Evolutionary conservation across 2,797 vertebrate species (phyloP).

Genomic region (Allobates femoralis): DNA sequence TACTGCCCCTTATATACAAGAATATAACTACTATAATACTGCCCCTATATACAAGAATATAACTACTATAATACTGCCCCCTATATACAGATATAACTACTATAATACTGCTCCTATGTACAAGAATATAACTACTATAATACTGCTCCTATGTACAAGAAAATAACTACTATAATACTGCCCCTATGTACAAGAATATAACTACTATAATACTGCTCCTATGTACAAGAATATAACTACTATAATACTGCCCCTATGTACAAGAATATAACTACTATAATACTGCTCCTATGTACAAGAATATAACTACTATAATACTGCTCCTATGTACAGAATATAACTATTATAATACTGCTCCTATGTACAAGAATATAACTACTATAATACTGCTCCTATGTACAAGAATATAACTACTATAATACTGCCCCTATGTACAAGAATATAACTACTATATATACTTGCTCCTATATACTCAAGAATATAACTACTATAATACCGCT

Average conservation of each 20-base stretch:
- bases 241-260: slow-evolving; percentile 7
- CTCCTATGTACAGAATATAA: too few relatives aligned
- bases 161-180: slow-evolving; percentile 9
- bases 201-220: not conserved
- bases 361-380: slow-evolving; percentile 10
- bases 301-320: slow-evolving; percentile 10
- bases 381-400: slow-evolving; percentile 1
- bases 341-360: slow-evolving; percentile 2
- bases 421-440: too few relatives aligned
- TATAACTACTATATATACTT: too few relatives aligned
- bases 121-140: slow-evolving; percentile 10
- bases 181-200: slow-evolving; percentile 6
- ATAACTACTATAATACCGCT: slow-evolving; percentile 3
- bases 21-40: not conserved
- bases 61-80: not conserved
- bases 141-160: not conserved
- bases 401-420: slow-evolving; percentile 17
- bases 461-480: not conserved
- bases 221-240: not conserved
- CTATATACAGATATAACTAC: too few relatives aligned
- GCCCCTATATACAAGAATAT: slow-evolving; percentile 10
- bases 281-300: not conserved
- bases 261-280: slow-evolving; percentile 21
- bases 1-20: not conserved
- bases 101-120: too few relatives aligned